Conservation (phyloP, 2,797 vertebrate genomes). For the Sebastolobus alascanus region DNA sequence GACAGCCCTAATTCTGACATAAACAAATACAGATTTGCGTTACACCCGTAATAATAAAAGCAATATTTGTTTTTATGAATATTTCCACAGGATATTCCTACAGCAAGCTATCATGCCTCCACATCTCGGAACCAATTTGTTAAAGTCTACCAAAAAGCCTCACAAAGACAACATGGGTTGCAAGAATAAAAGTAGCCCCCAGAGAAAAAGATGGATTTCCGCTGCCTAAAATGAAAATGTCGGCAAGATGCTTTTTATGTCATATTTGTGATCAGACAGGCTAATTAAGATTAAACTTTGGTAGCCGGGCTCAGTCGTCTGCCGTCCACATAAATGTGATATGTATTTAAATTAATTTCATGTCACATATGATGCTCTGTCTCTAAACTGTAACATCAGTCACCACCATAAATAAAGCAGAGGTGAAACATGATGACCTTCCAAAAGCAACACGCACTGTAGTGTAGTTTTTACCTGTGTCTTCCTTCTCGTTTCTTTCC, state of each 20-base stretch:
- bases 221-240: conserved; percentile 15
- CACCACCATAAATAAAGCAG: not conserved
- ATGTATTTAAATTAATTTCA: conserved; percentile 20
- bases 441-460: not conserved
- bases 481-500: conserved; percentile 75
- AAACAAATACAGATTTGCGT: not conserved
- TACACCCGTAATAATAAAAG: not conserved
- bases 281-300: conserved; percentile 26
- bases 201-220: conserved; percentile 18
- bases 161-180: not conserved
- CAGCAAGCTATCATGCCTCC: not conserved
- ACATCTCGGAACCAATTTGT: not conserved
- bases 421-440: conserved; percentile 8
- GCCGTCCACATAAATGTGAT: conserved; percentile 13
- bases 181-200: conserved; percentile 1
- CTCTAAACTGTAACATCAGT: conserved; percentile 11
- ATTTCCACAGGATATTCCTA: not conserved
- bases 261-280: conserved; percentile 11
- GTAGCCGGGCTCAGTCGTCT: not conserved
- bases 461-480: conserved; percentile 73
- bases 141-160: not conserved
- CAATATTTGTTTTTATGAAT: not conserved
- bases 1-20: not conserved
- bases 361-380: conserved; percentile 3
- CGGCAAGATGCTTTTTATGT: not conserved